Evolutionary conservation across 2,797 vertebrate species (phyloP), one percentile per base, ranked within the genome.

Genomic region (Chromis chromis): DNA sequence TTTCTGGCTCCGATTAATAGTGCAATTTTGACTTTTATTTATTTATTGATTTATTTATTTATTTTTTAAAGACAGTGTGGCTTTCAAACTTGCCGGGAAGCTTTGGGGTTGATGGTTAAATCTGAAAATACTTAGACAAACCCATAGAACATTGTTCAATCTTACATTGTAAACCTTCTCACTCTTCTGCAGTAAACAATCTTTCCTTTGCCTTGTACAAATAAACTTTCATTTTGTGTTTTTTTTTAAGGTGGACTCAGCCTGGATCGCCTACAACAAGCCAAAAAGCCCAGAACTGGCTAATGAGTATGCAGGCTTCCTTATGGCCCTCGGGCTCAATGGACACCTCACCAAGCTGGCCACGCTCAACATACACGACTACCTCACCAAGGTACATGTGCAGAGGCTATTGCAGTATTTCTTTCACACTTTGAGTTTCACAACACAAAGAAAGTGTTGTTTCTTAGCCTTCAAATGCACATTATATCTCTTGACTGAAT

Each of bases 221-320:
- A 77, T 33, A 68, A 59, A 78, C 24, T 17, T 56, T 36, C 2
- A 33, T 59, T 31, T n/a, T 74, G 2, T 62, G 76, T 67, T 4
- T 68, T 48, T 24, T 33, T 48, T 24, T 33, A 55, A 93, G 93
- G 97, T 99, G 27, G 97, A 99, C 84, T 99, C 98, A 0, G 97
- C 98, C 4, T 99, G 98, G 98, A 99, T 99, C 4, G 96, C 97
- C 66, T 99, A 99, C 91, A 99, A 99, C 92, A 98, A 98, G 76
- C 97, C 97, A 65, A 99, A 99, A 91, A 97, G 96, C 21, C 96
- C 96, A 0, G 97, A 99, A 76, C 89, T 99, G 57, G 97, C 97
- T 22, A 98, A 99, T n/a, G 98, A 99, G 56, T 99, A 99, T 0
- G 97, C 98, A 0, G 98, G 98, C 25, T 98, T 99, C 88, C 97